A percentile compares a stretch with the other conserved stretches of the same genome.
phyloP scores from a whole-genome alignment of 2,797 vertebrate genomes.

The Propithecus perrieri region DNA sequence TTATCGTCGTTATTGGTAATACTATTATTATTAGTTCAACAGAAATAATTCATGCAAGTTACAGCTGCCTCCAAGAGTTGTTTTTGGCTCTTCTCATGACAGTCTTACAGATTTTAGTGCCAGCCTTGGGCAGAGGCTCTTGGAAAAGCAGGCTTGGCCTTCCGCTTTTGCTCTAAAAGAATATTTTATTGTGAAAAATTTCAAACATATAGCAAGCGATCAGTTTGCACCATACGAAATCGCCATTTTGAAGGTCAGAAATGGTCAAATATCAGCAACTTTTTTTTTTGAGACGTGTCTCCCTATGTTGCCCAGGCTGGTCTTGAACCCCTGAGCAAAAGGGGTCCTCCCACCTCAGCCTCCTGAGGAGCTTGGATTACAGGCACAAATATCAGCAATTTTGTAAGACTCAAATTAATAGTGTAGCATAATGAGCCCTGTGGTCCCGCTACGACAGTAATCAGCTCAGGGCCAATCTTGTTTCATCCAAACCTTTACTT shows the following conservation, averaged over 20 bases:
- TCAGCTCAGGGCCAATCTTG: neutral
- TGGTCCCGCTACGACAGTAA: rapidly evolving
- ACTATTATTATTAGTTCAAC: neutral
- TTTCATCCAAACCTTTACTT: neutral
- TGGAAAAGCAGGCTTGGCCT: neutral
- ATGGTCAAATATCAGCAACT: neutral
- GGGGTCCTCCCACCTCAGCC: neutral
- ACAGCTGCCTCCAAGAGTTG: neutral
- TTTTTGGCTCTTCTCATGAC: neutral
- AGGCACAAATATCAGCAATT: neutral
- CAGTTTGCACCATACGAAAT: neutral
- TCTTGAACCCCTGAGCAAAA: neutral
- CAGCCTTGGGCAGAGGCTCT: neutral
- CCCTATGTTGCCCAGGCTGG: neutral
- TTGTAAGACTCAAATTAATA: neutral
- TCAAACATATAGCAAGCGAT: neutral
- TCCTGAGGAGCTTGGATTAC: neutral
- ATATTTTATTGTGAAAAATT: neutral
- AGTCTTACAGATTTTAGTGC: neutral
- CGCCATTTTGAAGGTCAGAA: neutral
- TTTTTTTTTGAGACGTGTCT: neutral
- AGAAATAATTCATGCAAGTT: neutral
- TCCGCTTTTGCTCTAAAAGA: neutral
- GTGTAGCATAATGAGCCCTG: neutral
- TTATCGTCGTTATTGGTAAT: neutral